Conservation (phyloP, 2,888 invertebrate genomes). For the Embidobia sp. region DNA sequence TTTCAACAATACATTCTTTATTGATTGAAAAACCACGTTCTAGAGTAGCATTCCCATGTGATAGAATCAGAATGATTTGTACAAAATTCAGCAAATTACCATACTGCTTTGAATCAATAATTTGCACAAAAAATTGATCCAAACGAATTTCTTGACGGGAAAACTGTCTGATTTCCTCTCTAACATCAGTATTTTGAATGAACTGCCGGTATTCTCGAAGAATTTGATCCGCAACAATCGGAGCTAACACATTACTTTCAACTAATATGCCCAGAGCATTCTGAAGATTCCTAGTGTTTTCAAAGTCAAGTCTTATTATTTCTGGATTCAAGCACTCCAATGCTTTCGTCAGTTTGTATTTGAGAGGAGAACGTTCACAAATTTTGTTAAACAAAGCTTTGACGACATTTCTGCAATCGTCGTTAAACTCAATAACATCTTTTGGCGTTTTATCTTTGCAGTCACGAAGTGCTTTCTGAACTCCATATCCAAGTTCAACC, state of each 20-base stretch:
- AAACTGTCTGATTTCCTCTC: constrained; percentile 1
- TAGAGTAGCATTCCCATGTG: constrained; percentile 16
- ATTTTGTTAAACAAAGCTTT: constrained; percentile 13
- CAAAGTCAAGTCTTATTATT: neutral
- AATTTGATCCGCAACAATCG: constrained; percentile 5
- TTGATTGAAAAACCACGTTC: constrained; percentile 15
- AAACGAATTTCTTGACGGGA: constrained; percentile 10
- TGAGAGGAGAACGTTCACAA: constrained; percentile 26
- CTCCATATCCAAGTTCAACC: constrained; percentile 23
- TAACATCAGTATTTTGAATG: neutral
- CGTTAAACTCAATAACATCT: no score
- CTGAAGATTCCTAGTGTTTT: constrained; percentile 13
- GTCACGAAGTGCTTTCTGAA: constrained; percentile 42
- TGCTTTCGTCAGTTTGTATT: constrained; percentile 28
- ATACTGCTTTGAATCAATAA: neutral
- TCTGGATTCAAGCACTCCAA: constrained; percentile 16
- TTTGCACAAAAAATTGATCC: neutral
- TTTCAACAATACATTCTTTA: constrained; percentile 15
- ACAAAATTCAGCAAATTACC: neutral
- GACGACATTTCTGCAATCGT: constrained; percentile 11
- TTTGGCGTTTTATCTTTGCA: constrained; percentile 38
- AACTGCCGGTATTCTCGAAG: constrained; percentile 5
- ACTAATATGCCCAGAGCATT: constrained; percentile 2
- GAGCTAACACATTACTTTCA: constrained; percentile 14
- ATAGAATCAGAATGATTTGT: constrained; percentile 16